Percentiles rank a stretch among this genome's conserved stretches.
phyloP scores from a whole-genome alignment of 2,797 vertebrate species.

The Valencia hispanica region DNA sequence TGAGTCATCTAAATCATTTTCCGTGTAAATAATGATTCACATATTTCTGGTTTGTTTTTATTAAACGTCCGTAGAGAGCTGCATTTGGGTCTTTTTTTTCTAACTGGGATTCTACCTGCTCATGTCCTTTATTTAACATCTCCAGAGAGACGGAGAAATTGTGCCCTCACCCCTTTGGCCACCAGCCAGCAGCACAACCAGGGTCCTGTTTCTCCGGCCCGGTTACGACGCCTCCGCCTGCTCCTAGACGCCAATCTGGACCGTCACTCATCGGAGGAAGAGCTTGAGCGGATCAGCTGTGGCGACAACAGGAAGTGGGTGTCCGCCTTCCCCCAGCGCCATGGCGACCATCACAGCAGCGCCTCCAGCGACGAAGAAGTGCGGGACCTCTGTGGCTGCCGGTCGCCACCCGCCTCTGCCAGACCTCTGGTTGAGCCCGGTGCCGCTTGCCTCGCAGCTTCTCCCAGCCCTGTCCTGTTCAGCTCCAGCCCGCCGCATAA shows the following conservation, averaged over 20 bases:
- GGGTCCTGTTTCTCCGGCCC: slow-evolving; percentile 83
- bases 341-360: slow-evolving; percentile 82
- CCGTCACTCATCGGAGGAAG: slow-evolving; percentile 91
- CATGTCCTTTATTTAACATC: slow-evolving; percentile 24
- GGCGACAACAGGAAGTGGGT: slow-evolving; percentile 89
- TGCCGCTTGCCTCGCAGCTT: slow-evolving; percentile 68
- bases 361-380: slow-evolving; percentile 93
- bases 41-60: slow-evolving; percentile 7
- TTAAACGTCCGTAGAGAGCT: background rate
- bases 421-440: slow-evolving; percentile 71
- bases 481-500: slow-evolving; percentile 91
- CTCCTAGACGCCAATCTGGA: slow-evolving; percentile 88
- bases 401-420: slow-evolving; percentile 50
- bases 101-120: slow-evolving; percentile 4
- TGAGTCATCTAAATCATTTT: background rate
- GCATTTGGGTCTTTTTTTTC: background rate
- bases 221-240: slow-evolving; percentile 83
- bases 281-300: slow-evolving; percentile 88
- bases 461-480: slow-evolving; percentile 87
- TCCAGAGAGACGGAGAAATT: slow-evolving; percentile 88
- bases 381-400: slow-evolving; percentile 85
- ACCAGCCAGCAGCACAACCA: slow-evolving; percentile 92
- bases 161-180: slow-evolving; percentile 88
- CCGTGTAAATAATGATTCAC: slow-evolving; percentile 2
- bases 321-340: slow-evolving; percentile 75